Evolutionary conservation across 2,888 invertebrate species (phyloP), one percentile per base, ranked within the genome.

Genomic region (Drosophila siamana): DNA sequence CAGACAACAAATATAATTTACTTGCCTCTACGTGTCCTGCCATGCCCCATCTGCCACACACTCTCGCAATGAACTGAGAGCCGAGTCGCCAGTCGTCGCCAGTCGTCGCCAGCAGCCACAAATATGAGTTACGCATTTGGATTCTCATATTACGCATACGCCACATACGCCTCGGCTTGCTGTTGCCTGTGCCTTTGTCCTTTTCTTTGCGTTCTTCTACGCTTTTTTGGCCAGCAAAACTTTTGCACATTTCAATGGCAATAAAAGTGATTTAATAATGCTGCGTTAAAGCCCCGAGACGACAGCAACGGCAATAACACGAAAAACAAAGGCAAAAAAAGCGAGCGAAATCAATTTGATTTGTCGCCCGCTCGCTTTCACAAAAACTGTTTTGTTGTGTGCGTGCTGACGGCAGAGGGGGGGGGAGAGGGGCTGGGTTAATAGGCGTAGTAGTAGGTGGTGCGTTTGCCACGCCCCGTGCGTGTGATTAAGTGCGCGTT

Each of bases 211-310:
- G 19, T 1, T 28, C 8, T n/a, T n/a, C n/a, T n/a, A n/a, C n/a
- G 28, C 9, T 19, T 19, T 19, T 19, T 19, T 33, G 33, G 11
- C n/a, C n/a, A n/a, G 33, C 43, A 72, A 77, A 83, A 86, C 69
- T 84, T 84, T 78, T 72, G 73, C 80, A 82, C 82, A 85, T 85
- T 85, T 85, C 87, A 83, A 79, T 83, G 86, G 87, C 83, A 79
- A 85, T 87, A 87, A 85, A 85, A 85, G 87, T 85, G 85, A 85
- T 85, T 85, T 85, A 85, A 85, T 85, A 85, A 85, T 74, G 83
- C 79, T 60, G 66, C 70, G 55, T 47, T 64, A 75, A 72, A 51
- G 60, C 76, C 76, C 54, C 71, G 59, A 62, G 74, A 73, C 69
- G 73, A 73, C 72, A 69, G 69, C 69, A 55, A 26, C 66, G 44